Evolutionary conservation across 2,113 vertebrate genomes (phyloP), one percentile per base, ranked within the genome.

Genomic region (Tringa solitaria): DNA sequence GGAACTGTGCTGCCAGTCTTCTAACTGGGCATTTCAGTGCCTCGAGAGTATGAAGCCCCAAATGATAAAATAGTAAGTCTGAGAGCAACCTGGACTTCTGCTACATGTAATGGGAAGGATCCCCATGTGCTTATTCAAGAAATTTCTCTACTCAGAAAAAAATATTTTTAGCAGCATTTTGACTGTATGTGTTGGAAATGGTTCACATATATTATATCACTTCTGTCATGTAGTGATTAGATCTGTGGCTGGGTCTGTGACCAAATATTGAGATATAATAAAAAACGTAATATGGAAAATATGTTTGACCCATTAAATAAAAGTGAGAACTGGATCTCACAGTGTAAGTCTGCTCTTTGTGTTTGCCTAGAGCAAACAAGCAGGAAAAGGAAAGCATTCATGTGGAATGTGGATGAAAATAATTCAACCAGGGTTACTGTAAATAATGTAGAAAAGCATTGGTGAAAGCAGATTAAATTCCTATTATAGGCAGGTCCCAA

Each of bases 391-490:
- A 84, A 96, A 87, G 41, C 48, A 82, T 89, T 92, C 43, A 46
- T 76, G 32, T 75, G 83, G 77, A 95, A 90, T 89, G 45, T 78
- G 80, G 22, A 68, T 73, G 43, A 93, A 94, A 96, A 93, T 91
- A 93, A 84, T 92, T 96, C 84, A 84, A 8, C 59, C 57, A 78
- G 37, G 4, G 9, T 92, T 81, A 90, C 77, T 95, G 86, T 87
- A 91, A 87, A 84, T 89, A 68, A 20, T 92, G 50, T 43, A 89
- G 61, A 56, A 80, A 85, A 88, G 7, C 6, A 0, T 17, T 81
- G 43, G 16, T 77, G 64, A 88, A 94, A 94, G 48, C 56, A 57
- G 57, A 82, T 75, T 90, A 60, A 78, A 87, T 90, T 94, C 73
- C 53, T 82, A 7, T 57, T 87, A 79, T 41, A 73, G 24, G 46